phyloP scores from a whole-genome alignment of 2,113 vertebrate species.

The Micronycteris hirsuta region DNA sequence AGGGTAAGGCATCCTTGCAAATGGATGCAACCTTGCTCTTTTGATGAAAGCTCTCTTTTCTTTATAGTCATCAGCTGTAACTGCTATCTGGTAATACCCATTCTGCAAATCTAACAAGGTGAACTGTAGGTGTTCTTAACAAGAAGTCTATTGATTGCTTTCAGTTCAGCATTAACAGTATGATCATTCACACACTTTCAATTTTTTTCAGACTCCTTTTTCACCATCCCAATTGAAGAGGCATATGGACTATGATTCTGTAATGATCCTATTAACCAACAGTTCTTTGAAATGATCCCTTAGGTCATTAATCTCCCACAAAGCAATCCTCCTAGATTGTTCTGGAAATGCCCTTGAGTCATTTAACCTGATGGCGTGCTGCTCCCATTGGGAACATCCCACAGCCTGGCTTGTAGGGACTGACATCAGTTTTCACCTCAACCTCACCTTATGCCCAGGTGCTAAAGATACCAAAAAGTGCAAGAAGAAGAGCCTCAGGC shows the following conservation, averaged over 20 bases:
- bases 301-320: conserved; percentile 57
- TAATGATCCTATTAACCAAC: conserved; percentile 61
- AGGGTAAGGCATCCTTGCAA: neutral
- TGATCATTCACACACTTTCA: conserved; percentile 29
- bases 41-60: neutral
- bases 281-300: conserved; percentile 54
- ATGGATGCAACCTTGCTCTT: neutral
- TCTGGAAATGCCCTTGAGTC: conserved; percentile 44
- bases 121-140: conserved; percentile 3
- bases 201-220: conserved; percentile 40
- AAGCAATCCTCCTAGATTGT: conserved; percentile 56
- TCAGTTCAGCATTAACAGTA: conserved; percentile 11
- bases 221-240: conserved; percentile 28
- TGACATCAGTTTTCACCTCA: neutral
- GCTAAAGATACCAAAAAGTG: neutral
- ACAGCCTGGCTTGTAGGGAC: neutral
- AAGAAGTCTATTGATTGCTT: conserved; percentile 27
- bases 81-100: neutral
- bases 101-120: conserved; percentile 8
- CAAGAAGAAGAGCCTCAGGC: neutral
- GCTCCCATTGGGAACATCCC: neutral
- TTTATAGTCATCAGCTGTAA: neutral
- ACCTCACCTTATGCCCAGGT: neutral
- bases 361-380: conserved; percentile 19
- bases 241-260: conserved; percentile 56